These are phyloP conservation scores for Hozukius guyotensis DNA, from an alignment of 2,797 vertebrate species.

Conservation along the genomic window DNA sequence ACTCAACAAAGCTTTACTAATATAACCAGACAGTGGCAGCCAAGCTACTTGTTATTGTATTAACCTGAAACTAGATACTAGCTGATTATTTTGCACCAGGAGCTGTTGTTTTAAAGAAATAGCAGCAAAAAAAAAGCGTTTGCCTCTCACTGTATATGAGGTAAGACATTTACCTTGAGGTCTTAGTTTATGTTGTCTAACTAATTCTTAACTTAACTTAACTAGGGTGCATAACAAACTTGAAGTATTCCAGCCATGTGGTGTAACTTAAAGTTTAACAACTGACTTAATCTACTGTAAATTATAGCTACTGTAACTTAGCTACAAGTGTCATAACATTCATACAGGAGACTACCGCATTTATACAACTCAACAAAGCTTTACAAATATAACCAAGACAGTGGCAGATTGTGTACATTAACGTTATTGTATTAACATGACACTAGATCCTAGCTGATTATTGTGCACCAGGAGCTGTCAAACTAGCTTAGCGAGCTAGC, in stretches of 20 bases:
- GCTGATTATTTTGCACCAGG: too few species aligned
- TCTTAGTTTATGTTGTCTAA: background rate
- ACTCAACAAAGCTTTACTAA: too few species aligned
- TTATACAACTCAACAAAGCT: background rate
- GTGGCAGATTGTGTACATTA: accelerated
- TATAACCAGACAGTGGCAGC: too few species aligned
- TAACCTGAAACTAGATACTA: too few species aligned
- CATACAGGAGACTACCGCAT: background rate
- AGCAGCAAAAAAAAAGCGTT: too few species aligned
- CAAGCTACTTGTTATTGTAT: too few species aligned
- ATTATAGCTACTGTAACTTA: background rate
- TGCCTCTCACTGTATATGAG: too few species aligned
- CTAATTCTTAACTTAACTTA: background rate
- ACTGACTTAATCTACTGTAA: background rate
- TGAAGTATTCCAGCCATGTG: background rate
- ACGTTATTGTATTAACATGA: too few species aligned
- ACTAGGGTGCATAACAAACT: background rate
- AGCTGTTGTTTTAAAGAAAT: too few species aligned
- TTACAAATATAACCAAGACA: background rate
- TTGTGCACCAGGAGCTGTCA: conserved; percentile 62
- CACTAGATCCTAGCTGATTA: background rate
- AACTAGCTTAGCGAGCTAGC: conserved; percentile 73
- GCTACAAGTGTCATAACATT: conserved; percentile 37
- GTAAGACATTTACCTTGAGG: too few species aligned
- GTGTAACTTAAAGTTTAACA: background rate